Percentiles rank a stretch among this genome's conserved stretches.
Conservation (phyloP, 2,888 invertebrate genomes). For the Yponomeuta malinellus region DNA sequence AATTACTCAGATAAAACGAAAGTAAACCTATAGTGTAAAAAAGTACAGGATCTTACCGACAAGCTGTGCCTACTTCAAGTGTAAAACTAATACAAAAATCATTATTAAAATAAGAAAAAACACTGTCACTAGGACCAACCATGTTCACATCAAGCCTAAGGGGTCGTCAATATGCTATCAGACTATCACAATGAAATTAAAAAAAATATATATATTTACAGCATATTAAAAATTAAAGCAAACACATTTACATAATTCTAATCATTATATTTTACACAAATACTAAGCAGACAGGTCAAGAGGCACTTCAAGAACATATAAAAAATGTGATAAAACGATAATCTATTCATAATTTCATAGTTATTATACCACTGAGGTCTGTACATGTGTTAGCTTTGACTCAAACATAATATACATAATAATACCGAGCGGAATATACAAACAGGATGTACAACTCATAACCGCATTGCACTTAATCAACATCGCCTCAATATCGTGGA, state of each 20-base stretch:
- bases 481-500: not conserved
- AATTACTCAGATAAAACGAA: constrained; percentile 71
- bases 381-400: constrained; percentile 45
- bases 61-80: constrained; percentile 36
- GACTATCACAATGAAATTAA: constrained; percentile 49
- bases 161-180: constrained; percentile 10
- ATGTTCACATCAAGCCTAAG: constrained; percentile 2
- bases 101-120: constrained; percentile 51
- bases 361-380: constrained; percentile 26
- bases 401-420: constrained; percentile 14
- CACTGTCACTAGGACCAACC: constrained; percentile 8
- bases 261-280: constrained; percentile 68
- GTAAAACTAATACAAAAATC: constrained; percentile 44
- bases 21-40: constrained; percentile 56
- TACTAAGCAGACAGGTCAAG: constrained; percentile 56
- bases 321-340: constrained; percentile 34
- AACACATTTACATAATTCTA: constrained; percentile 19
- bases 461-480: not conserved
- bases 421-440: constrained; percentile 9
- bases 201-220: constrained; percentile 45
- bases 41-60: not conserved
- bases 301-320: constrained; percentile 67
- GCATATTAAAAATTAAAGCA: constrained; percentile 47
- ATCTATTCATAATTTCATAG: constrained; percentile 37
- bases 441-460: not conserved